A percentile compares a stretch with the other conserved stretches of the same genome.
Evolutionary conservation across 2,888 invertebrate genomes (phyloP).

Genomic region (Seira sanloemensis): DNA sequence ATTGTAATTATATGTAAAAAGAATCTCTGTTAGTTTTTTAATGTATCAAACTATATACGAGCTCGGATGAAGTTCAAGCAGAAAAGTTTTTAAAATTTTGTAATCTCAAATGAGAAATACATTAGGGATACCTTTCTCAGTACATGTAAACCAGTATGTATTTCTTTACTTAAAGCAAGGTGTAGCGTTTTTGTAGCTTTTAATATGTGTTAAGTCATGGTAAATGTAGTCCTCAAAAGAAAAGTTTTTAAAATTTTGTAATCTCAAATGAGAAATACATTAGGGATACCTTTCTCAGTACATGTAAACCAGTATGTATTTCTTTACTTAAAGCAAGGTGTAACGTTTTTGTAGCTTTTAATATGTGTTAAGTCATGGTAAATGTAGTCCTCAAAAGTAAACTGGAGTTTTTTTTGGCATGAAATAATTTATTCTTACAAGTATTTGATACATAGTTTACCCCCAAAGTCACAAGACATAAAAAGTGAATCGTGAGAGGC

Average conservation of each 20-base stretch:
- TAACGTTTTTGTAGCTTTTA: not conserved
- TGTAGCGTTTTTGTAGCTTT: not conserved
- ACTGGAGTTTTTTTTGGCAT: too few species aligned
- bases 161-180: too few species aligned
- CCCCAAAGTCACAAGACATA: not conserved
- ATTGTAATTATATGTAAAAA: not conserved
- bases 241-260: not conserved
- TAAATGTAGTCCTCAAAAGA: too few species aligned
- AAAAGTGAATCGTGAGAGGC: conserved; percentile 53
- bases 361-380: not conserved
- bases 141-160: not conserved
- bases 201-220: not conserved
- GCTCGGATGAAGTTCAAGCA: too few species aligned
- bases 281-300: not conserved
- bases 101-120: not conserved
- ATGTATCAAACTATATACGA: too few species aligned
- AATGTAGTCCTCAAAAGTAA: too few species aligned
- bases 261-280: not conserved
- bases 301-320: not conserved
- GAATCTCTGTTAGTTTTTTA: not conserved
- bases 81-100: not conserved
- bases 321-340: not conserved
- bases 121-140: not conserved
- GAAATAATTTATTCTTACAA: too few species aligned
- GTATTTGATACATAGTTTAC: too few species aligned